Evolutionary conservation across 2,113 vertebrate genomes (phyloP).

Genomic region (Lethenteron camtschaticum): DNA sequence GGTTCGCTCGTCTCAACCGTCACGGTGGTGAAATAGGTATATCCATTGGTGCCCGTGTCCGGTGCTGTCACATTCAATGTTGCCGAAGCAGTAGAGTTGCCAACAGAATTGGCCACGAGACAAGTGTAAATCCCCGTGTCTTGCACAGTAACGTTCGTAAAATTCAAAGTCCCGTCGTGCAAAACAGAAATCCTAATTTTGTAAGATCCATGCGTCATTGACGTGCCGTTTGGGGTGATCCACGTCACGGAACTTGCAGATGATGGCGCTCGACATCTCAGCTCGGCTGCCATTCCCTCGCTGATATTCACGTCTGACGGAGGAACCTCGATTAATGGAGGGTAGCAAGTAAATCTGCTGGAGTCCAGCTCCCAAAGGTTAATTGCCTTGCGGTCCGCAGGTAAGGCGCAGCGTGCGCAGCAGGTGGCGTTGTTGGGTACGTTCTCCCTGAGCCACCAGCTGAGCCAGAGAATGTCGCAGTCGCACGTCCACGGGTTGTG

Average conservation of each 20-base stretch:
- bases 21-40: conserved; percentile 89
- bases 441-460: conserved; percentile 83
- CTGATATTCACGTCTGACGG: conserved; percentile 81
- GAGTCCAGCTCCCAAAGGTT: conserved; percentile 88
- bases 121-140: conserved; percentile 87
- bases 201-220: conserved; percentile 69
- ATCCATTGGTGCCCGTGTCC: conserved; percentile 72
- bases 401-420: conserved; percentile 81
- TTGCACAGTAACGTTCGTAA: conserved; percentile 55
- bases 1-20: conserved; percentile 72
- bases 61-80: conserved; percentile 85
- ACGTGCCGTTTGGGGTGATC: conserved; percentile 71
- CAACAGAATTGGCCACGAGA: conserved; percentile 94
- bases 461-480: conserved; percentile 87
- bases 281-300: conserved; percentile 65
- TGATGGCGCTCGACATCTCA: conserved; percentile 59
- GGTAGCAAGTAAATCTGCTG: conserved; percentile 69
- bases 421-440: conserved; percentile 93
- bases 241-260: conserved; percentile 82
- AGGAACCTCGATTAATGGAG: conserved; percentile 77
- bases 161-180: conserved; percentile 80
- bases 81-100: conserved; percentile 84
- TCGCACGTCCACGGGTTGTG: conserved; percentile 96
- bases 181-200: conserved; percentile 68
- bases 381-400: conserved; percentile 54